These are phyloP conservation scores for Hylaea fasciaria DNA, from an alignment of 2,888 invertebrate species.

Conservation along the genomic window DNA sequence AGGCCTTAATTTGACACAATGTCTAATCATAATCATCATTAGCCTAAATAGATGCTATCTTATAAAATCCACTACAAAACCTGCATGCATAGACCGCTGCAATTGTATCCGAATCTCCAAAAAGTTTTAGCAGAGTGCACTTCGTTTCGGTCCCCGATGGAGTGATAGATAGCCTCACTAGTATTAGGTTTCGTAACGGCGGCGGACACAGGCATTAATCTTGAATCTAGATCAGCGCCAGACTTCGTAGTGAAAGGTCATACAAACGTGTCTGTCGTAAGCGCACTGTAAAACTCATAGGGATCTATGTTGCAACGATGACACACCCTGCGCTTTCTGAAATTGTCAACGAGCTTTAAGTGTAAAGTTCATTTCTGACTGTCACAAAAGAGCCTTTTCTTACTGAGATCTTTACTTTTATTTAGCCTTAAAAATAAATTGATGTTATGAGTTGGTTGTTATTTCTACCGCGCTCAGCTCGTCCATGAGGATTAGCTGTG, in stretches of 20 bases:
- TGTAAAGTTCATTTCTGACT: background rate
- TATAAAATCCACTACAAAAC: too few species aligned
- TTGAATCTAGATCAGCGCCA: slow-evolving; percentile 73
- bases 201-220: slow-evolving; percentile 65
- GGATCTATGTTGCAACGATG: slow-evolving; percentile 33
- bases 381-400: background rate
- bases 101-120: background rate
- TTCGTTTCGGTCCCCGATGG: slow-evolving; percentile 5
- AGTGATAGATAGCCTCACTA: slow-evolving; percentile 41
- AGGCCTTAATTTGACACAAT: too few species aligned
- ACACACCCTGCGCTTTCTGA: slow-evolving; percentile 17
- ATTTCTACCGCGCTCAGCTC: too few species aligned
- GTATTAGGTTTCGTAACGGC: slow-evolving; percentile 55
- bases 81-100: too few species aligned
- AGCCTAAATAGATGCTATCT: too few species aligned
- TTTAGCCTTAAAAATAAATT: too few species aligned
- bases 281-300: slow-evolving; percentile 46
- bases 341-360: background rate
- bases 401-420: too few species aligned
- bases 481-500: too few species aligned
- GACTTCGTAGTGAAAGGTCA: slow-evolving; percentile 79
- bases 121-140: slow-evolving; percentile 5
- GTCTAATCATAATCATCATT: too few species aligned
- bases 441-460: too few species aligned
- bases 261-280: slow-evolving; percentile 60